Evolutionary conservation across 2,113 vertebrate genomes (phyloP), one percentile per base, ranked within the genome.

Genomic region (Abramis brama): DNA sequence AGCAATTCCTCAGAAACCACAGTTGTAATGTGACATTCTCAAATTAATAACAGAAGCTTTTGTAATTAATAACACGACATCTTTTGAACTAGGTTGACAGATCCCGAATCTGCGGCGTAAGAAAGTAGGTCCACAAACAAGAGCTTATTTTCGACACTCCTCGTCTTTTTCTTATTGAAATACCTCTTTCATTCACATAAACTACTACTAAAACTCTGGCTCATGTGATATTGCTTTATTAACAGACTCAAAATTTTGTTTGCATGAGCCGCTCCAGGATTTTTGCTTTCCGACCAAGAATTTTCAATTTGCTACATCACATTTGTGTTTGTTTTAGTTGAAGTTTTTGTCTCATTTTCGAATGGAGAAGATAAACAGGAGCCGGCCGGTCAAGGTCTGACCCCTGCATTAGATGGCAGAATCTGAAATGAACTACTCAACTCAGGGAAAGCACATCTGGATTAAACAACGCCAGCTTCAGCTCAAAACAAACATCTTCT

Each of bases 381-480:
- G 30, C 21, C 71, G 84, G 86, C 84, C 81, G 73, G 80, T 85
- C 74, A 86, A 33, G 87, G 55, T 45, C 86, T 70, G 73, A 73
- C 74, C 78, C 79, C 62, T 64, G 25, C 36, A 39, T 85, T 71
- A 78, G 60, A 87, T 55, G 70, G 79, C 50, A 75, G 85, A 86
- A 89, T 82, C 79, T 27, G 25, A 70, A 23, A 79, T 75, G 47
- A 84, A 86, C 81, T 75, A 21, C 36, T 87, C 83, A 84, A 88
- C 86, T 78, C 79, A 45, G 84, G 64, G 62, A 77, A 43, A 79
- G 82, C 86, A 88, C 88, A 90, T 90, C 88, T 89, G 88, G 91
- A 89, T 90, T 83, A 88, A 89, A 86, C 86, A 86, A 88, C 82
- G 62, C 27, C 9, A 47, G 84, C 66, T 83, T 66, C 21, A 21